Base-by-base conservation (phyloP, 2,113 vertebrate species). In the Caretta caretta region DNA sequence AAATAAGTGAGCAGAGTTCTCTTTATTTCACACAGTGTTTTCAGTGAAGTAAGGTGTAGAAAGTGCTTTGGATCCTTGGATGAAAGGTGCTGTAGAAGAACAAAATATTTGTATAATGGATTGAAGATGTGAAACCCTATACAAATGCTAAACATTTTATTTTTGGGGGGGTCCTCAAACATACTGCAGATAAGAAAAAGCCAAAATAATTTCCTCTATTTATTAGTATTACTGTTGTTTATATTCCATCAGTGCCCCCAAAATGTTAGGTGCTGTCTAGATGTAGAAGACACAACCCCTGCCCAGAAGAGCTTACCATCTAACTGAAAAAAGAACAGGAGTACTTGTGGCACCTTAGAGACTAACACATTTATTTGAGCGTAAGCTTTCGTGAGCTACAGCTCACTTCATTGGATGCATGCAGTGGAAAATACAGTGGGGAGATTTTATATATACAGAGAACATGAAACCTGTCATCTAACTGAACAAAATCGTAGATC, bases 71-170 rank as follows among this genome's bases (percentile, higher is more conserved):
- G 83, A 62, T 94, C 76, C 92, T 2, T 17, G 90, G 79, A 84
- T 94, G 92, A 93, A 94, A 94, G 62, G 17, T 78, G 38, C 54
- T n/a, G 93, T 89, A 84, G 81, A 86, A 56, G 88, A 90, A 6
- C 31, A 27, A 82, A 25, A 69, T 0, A 0, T 90, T 69, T 69
- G 35, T 42, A 42, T 79, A 25, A 22, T n/a, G 82, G 90, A 96
- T 90, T 93, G 95, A 89, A 79, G 93, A 31, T 31, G 46, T 8
- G 69, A 83, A 96, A 48, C 62, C 25, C 48, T 11, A 5, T 11
- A 0, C 1, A 65, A 79, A 78, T 6, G 69, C 88, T 1, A 2
- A 50, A 79, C 78, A 4, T 35, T 54, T 54, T 79, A 90, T 83
- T 75, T 19, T 20, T 46, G 49, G 17, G 53, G 20, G 53, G 20